Percentiles rank a stretch among this genome's conserved stretches.
These are phyloP conservation scores for Amphiprion ocellaris DNA, from an alignment of 2,113 vertebrate genomes.

Conservation along the genomic window DNA sequence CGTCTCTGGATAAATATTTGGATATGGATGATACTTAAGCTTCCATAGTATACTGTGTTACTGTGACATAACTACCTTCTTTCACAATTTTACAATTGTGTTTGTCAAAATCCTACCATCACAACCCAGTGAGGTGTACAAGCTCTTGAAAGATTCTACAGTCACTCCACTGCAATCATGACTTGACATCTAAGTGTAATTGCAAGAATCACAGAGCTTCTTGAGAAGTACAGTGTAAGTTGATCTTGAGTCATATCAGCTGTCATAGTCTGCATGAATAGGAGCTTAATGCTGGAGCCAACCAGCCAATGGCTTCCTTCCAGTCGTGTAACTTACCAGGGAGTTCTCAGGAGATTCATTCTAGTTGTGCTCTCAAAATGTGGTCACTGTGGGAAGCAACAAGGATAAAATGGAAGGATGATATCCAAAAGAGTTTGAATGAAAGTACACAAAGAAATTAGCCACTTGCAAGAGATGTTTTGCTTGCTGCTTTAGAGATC, in stretches of 20 bases:
- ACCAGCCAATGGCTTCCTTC: constrained; percentile 42
- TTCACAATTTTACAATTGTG: constrained; percentile 15
- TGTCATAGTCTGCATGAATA: constrained; percentile 39
- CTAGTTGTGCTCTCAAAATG: constrained; percentile 17
- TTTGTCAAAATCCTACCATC: constrained; percentile 31
- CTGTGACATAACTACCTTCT: constrained; percentile 7
- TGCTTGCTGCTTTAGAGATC: too few relatives aligned
- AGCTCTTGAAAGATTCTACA: constrained; percentile 44
- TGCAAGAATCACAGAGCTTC: constrained; percentile 48
- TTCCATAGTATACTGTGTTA: not conserved
- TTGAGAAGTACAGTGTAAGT: constrained; percentile 53
- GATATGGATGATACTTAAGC: not conserved
- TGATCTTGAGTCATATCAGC: constrained; percentile 50
- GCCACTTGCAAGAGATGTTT: too few relatives aligned
- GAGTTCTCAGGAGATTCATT: constrained; percentile 41
- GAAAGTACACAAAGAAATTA: too few relatives aligned
- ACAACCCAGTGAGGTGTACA: constrained; percentile 19
- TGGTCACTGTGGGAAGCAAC: constrained; percentile 30
- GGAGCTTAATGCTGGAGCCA: constrained; percentile 31
- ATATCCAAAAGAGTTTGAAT: too few relatives aligned
- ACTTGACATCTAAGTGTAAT: constrained; percentile 45
- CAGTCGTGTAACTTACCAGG: constrained; percentile 37
- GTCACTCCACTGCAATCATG: constrained; percentile 28
- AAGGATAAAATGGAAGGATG: constrained; percentile 25
- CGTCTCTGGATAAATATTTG: not conserved